Evolutionary conservation across 2,797 vertebrate genomes (phyloP).

Genomic region (Arnoldichthys spilopterus): DNA sequence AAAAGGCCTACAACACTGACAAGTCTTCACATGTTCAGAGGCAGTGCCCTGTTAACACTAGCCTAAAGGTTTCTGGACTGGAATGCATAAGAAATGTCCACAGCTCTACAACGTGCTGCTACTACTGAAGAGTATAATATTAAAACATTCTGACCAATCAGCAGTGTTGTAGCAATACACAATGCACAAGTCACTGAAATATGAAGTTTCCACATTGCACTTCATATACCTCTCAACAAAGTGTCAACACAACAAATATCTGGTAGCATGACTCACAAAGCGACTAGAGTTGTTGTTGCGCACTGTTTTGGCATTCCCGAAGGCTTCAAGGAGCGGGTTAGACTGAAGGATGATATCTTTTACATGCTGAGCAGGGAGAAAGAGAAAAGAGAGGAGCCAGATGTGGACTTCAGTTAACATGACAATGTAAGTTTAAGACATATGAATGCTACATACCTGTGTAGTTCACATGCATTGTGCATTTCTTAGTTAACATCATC

Average conservation of each 20-base stretch:
- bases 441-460: background rate
- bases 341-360: slow-evolving; percentile 88
- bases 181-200: too few relatives aligned
- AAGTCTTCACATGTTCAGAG: slow-evolving; percentile 40
- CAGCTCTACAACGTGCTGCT: background rate
- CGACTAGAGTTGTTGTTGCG: slow-evolving; percentile 88
- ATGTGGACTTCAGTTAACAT: background rate
- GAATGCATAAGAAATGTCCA: slow-evolving; percentile 35
- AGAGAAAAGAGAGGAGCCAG: background rate
- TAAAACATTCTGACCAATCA: background rate
- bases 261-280: slow-evolving; percentile 76
- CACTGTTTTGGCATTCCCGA: slow-evolving; percentile 84
- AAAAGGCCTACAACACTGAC: slow-evolving; percentile 18
- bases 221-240: background rate
- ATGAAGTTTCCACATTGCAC: background rate
- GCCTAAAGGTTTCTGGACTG: slow-evolving; percentile 32
- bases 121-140: background rate
- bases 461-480: background rate
- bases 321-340: slow-evolving; percentile 85
- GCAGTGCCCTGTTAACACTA: slow-evolving; percentile 17
- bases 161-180: background rate
- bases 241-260: background rate
- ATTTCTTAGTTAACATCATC: background rate
- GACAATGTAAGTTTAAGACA: background rate
- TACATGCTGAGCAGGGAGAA: slow-evolving; percentile 71